A percentile compares a stretch with the other conserved stretches of the same genome.
Evolutionary conservation across 1,140 invertebrate genomes (phyloP).

Genomic region (Streblospio benedicti): DNA sequence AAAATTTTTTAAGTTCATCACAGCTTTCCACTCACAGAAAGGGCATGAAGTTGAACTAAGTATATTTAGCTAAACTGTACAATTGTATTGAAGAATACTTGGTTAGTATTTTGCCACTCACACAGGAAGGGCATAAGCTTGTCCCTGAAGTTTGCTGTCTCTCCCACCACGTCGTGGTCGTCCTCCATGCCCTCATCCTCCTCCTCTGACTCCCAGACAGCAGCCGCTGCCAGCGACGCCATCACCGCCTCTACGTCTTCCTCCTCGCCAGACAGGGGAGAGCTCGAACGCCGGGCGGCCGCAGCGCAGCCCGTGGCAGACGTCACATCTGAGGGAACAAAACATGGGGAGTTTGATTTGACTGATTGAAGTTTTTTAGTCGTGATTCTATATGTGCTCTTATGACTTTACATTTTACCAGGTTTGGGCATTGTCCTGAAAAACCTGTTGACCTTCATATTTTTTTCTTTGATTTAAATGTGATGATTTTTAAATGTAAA

Average conservation of each 20-base stretch:
- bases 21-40: background rate
- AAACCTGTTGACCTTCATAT: too few relatives aligned
- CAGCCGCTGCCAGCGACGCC: background rate
- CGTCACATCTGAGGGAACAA: background rate
- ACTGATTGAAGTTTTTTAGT: background rate
- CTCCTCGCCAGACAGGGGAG: background rate
- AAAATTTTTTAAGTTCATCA: background rate
- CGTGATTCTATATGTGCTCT: background rate
- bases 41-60: background rate
- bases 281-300: background rate
- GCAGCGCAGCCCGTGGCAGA: background rate
- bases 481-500: too few relatives aligned
- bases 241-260: background rate
- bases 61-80: background rate
- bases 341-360: background rate
- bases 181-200: conserved; percentile 12
- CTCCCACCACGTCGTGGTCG: conserved; percentile 19
- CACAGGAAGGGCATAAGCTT: conserved; percentile 26
- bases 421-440: too few relatives aligned
- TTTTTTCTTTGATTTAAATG: too few relatives aligned
- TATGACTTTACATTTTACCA: too few relatives aligned
- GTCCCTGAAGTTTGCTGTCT: too few relatives aligned
- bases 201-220: background rate
- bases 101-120: background rate
- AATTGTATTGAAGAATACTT: background rate